Base-by-base conservation (phyloP, 1,140 invertebrate species). In the Laodelphax striatellus region DNA sequence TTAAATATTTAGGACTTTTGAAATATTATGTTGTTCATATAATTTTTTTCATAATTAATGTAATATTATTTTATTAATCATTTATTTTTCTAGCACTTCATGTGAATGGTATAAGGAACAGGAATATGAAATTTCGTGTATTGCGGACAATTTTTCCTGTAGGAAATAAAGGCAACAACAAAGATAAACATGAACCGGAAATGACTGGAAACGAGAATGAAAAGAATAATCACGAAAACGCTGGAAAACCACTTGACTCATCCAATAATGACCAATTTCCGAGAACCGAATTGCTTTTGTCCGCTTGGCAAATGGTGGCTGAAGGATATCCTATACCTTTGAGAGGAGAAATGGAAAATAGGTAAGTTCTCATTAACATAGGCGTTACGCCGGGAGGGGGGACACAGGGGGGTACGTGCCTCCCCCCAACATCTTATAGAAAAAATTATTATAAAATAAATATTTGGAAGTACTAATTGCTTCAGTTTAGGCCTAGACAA, bases 281-380 rank as follows among this genome's bases (percentile, higher is more conserved):
- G 14, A 80, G 91, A 66, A 87, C 85, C 14, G 80, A 86, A 60
- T 72, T 97, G 44, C 74, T 97, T 38, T 72, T 96, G 13, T 92
- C 85, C 41, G 81, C 87, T 1, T 79, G 82, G 69, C 90, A 95
- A 72, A 80, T 95, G 77, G 77, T 92, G n/a, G 84, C 87, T 69
- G 90, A 94, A 75, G 84, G 85, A 66, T 95, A 87, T 74, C 92
- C 92, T 8, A 69, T 94, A 13, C 92, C 92, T 21, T 69, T 86
- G 16, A 81, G 79, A 69, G 85, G 82, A 6, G 79, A 82, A 71
- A 72, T 87, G 55, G 78, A 80, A 62, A 73, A 72, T 55, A 72
- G 62, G 72, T 73, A 67, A 44, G 21, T 60, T 50, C 1, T 38
- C 3, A 6, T 28, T 28, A n/a, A n/a, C n/a, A n/a, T n/a, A n/a